Evolutionary conservation across 2,888 invertebrate species (phyloP).

Genomic region (Synanthedon tipuliformis): DNA sequence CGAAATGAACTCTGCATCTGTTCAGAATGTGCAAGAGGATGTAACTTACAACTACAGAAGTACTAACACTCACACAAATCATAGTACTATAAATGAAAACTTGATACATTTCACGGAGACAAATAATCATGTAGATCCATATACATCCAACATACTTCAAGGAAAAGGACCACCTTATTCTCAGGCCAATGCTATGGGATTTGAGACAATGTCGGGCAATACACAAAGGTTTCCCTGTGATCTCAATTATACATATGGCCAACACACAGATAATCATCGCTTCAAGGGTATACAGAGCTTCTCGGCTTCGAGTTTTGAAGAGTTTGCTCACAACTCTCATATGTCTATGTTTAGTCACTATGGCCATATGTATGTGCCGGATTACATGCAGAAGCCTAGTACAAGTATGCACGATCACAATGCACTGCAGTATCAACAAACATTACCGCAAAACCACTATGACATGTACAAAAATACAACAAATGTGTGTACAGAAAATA

Average conservation of each 20-base stretch:
- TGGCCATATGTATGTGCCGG: slow-evolving; percentile 57
- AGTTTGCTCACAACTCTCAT: slow-evolving; percentile 66
- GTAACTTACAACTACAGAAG: slow-evolving; percentile 42
- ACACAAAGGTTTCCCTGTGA: slow-evolving; percentile 59
- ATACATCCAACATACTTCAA: slow-evolving; percentile 53
- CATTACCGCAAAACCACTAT: slow-evolving; percentile 46
- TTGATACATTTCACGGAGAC: slow-evolving; percentile 49
- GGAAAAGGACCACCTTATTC: slow-evolving; percentile 54
- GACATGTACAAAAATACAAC: slow-evolving; percentile 49
- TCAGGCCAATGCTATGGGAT: slow-evolving; percentile 33
- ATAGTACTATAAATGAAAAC: slow-evolving; percentile 42
- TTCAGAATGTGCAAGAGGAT: slow-evolving; percentile 26
- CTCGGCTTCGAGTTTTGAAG: slow-evolving; percentile 62
- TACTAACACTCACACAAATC: slow-evolving; percentile 44
- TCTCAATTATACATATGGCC: slow-evolving; percentile 56
- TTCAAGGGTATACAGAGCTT: slow-evolving; percentile 58
- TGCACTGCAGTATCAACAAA: slow-evolving; percentile 38
- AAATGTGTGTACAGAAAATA: slow-evolving; percentile 58
- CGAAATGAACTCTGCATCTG: slow-evolving; percentile 50
- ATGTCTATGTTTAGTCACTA: slow-evolving; percentile 65
- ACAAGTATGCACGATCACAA: slow-evolving; percentile 37
- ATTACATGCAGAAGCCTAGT: slow-evolving; percentile 50
- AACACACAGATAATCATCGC: slow-evolving; percentile 34
- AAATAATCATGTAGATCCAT: slow-evolving; percentile 54
- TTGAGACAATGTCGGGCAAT: slow-evolving; percentile 39